Conservation (phyloP, 2,888 invertebrate genomes). For the Lymantria monacha region DNA sequence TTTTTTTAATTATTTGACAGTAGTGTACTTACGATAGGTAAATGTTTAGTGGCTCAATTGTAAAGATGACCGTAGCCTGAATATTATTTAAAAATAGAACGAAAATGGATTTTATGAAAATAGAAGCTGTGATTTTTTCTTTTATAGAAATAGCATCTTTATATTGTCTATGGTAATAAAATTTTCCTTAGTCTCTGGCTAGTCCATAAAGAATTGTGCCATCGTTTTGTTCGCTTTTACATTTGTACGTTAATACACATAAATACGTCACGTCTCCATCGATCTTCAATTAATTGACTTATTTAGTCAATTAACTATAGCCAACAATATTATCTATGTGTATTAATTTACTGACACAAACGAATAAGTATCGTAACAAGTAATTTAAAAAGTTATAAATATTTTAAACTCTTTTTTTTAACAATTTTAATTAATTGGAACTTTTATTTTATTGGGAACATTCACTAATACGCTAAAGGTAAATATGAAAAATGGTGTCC, state of each 20-base stretch:
- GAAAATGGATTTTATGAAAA: neutral
- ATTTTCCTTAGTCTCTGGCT: conserved; percentile 5
- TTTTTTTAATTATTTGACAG: conserved; percentile 18
- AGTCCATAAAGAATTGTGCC: conserved; percentile 4
- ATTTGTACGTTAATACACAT: neutral
- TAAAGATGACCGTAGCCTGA: conserved; percentile 12
- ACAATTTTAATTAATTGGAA: conserved; percentile 38
- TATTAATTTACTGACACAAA: neutral
- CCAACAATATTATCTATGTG: neutral
- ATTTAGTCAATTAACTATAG: neutral
- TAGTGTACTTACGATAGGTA: conserved; percentile 37
- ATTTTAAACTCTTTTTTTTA: conserved; percentile 41
- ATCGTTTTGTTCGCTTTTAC: neutral
- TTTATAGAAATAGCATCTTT: neutral
- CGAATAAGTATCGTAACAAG: conserved; percentile 35
- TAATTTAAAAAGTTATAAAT: conserved; percentile 40
- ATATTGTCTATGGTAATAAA: neutral
- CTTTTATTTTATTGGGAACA: conserved; percentile 29
- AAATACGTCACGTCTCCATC: conserved; percentile 3
- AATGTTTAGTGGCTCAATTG: conserved; percentile 14
- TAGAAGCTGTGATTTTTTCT: neutral
- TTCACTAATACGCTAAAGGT: conserved; percentile 13
- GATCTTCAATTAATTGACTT: neutral
- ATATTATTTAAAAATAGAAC: neutral
- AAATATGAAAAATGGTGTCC: too few species aligned